These are phyloP conservation scores for Uropsilus gracilis DNA, from an alignment of 2,113 vertebrate genomes.

Conservation along the genomic window DNA sequence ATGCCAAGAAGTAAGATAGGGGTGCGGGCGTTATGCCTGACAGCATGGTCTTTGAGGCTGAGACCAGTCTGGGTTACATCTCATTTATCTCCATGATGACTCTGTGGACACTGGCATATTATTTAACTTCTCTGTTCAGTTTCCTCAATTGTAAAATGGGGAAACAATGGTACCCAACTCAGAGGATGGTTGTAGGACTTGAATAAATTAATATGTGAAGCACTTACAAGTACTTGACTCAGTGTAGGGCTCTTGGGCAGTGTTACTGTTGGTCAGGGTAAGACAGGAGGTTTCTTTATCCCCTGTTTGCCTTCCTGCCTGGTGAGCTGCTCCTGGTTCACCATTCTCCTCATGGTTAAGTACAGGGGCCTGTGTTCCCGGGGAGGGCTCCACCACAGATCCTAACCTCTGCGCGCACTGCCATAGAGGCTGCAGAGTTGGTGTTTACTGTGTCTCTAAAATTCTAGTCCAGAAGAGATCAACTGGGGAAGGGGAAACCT, in stretches of 20 bases:
- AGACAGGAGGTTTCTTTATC: background rate
- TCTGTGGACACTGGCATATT: background rate
- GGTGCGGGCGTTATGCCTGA: background rate
- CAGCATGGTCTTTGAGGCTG: background rate
- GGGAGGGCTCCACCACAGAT: background rate
- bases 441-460: background rate
- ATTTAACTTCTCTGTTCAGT: background rate
- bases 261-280: background rate
- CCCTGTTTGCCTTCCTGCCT: background rate
- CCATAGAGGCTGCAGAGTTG: background rate
- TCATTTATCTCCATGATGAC: background rate
- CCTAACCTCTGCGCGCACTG: background rate
- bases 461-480: background rate
- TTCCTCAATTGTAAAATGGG: background rate
- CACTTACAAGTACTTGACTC: background rate
- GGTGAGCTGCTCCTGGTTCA: background rate
- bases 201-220: background rate
- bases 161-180: background rate
- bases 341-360: background rate
- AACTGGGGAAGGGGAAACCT: background rate
- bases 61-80: background rate
- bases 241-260: background rate
- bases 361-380: background rate
- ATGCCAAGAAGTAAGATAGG: background rate
- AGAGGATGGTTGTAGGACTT: background rate